These are phyloP conservation scores for Microctenopoma stevenorrisi DNA, from an alignment of 2,797 vertebrate genomes.

Conservation along the genomic window DNA sequence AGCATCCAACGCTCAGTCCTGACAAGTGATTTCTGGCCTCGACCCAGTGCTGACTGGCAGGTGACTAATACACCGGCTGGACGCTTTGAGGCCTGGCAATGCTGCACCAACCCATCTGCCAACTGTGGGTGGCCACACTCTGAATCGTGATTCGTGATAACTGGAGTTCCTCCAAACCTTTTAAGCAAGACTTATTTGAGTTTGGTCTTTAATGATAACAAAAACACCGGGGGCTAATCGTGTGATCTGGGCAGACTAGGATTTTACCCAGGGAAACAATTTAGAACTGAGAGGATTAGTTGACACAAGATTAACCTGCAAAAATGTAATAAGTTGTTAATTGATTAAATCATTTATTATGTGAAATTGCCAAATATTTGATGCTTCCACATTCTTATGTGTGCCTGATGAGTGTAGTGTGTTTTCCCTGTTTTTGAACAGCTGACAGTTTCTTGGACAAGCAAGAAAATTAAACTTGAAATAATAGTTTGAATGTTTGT, in stretches of 20 bases:
- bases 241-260: background rate
- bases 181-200: slow-evolving; percentile 19
- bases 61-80: slow-evolving; percentile 72
- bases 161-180: slow-evolving; percentile 48
- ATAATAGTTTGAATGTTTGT: too few relatives aligned
- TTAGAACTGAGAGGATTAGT: background rate
- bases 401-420: too few relatives aligned
- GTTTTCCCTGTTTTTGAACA: too few relatives aligned
- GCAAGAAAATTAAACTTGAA: background rate
- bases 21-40: slow-evolving; percentile 41
- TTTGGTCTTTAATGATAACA: background rate
- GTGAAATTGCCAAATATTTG: background rate
- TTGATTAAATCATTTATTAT: background rate
- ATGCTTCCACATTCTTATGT: background rate
- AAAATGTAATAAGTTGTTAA: background rate
- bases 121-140: slow-evolving; percentile 57
- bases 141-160: slow-evolving; percentile 49
- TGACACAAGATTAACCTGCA: background rate
- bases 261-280: background rate
- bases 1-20: slow-evolving; percentile 32
- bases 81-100: slow-evolving; percentile 61
- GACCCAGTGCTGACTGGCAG: slow-evolving; percentile 67
- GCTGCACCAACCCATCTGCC: slow-evolving; percentile 57
- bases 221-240: background rate
- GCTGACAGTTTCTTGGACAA: too few relatives aligned